Base-by-base conservation (phyloP, 2,888 invertebrate genomes). In the Drosophila demipolita region DNA sequence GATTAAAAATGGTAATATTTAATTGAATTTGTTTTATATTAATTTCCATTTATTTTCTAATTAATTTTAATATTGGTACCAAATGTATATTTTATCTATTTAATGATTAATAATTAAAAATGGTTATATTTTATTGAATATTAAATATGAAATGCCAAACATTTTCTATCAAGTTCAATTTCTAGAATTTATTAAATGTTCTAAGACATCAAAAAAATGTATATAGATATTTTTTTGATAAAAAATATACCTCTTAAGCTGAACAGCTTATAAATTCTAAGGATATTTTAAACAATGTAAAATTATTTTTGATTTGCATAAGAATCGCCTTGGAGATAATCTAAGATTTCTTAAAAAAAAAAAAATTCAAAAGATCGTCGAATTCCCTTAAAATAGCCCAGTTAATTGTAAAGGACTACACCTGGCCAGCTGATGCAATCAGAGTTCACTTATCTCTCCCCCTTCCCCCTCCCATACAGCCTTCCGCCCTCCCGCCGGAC, bases 381-480 rank as follows among this genome's bases (percentile, higher is more conserved):
- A 33, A 32, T 40, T 8, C 20, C 26, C n/a, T 32, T 26, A n/a
- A 33, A 20, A 23, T 36, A 60, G 23, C 40, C 12, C 33, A 52
- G n/a, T 49, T 36, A 15, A 52, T 36, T 62, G 50, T 40, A 15
- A 29, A 20, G 26, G 15, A 40, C 29, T 55, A 45, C 72, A 66
- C 53, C 61, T 74, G 74, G 80, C 63, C 70, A 77, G 80, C 80
- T 76, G 78, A 71, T 80, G 58, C 61, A 59, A 57, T 38, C 60
- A 68, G 70, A 72, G 68, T 82, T 71, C 54, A 59, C 52, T 36
- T 74, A 26, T 32, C 53, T 68, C 40, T 2, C 9, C 20, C 20
- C n/a, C 15, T 8, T 9, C 49, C 29, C 5, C 1, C 12, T 26
- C 3, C 35, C 38, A n/a, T 7, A 8, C 26, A 54, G n/a, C 26